Percentiles rank a stretch among this genome's conserved stretches.
phyloP scores from a whole-genome alignment of 2,797 vertebrate genomes.

The Karalla daura region DNA sequence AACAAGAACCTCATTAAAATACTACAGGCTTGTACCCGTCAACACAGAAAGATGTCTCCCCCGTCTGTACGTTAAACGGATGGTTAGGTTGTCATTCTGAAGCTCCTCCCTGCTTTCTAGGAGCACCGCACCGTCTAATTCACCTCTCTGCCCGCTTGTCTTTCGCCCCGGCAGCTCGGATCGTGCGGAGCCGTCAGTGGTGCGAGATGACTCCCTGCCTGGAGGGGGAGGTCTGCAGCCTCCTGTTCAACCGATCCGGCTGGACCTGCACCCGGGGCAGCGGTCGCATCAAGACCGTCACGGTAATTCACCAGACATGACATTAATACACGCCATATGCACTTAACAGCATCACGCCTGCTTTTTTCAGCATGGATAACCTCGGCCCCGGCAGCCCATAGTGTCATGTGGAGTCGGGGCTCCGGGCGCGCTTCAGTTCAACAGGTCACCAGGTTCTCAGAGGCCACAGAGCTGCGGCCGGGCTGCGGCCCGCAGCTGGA shows the following conservation, averaged over 20 bases:
- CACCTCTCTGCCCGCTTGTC: slow-evolving; percentile 42
- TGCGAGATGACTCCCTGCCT: slow-evolving; percentile 89
- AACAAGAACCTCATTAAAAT: slow-evolving; percentile 63
- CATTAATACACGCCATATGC: slow-evolving; percentile 50
- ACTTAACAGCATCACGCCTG: slow-evolving; percentile 23
- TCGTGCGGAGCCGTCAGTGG: slow-evolving; percentile 89
- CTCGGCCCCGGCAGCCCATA: background rate
- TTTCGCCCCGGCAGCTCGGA: slow-evolving; percentile 76
- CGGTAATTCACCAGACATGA: slow-evolving; percentile 78
- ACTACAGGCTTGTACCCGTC: slow-evolving; percentile 47
- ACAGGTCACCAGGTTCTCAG: slow-evolving; percentile 20
- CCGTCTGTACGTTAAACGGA: slow-evolving; percentile 29
- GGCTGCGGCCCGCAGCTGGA: background rate
- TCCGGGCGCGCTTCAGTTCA: slow-evolving; percentile 16
- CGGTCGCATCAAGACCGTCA: slow-evolving; percentile 90
- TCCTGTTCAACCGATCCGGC: slow-evolving; percentile 88
- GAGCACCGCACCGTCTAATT: slow-evolving; percentile 40
- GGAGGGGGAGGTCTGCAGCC: slow-evolving; percentile 87
- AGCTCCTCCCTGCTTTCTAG: slow-evolving; percentile 14
- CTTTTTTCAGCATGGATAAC: slow-evolving; percentile 15
- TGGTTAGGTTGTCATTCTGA: slow-evolving; percentile 32
- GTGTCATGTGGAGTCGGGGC: slow-evolving; percentile 21
- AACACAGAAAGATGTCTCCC: slow-evolving; percentile 31
- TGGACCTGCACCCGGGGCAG: slow-evolving; percentile 90
- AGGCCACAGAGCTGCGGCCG: background rate